Conservation (phyloP, 2,113 vertebrate species). For the Oceanodroma tethys region DNA sequence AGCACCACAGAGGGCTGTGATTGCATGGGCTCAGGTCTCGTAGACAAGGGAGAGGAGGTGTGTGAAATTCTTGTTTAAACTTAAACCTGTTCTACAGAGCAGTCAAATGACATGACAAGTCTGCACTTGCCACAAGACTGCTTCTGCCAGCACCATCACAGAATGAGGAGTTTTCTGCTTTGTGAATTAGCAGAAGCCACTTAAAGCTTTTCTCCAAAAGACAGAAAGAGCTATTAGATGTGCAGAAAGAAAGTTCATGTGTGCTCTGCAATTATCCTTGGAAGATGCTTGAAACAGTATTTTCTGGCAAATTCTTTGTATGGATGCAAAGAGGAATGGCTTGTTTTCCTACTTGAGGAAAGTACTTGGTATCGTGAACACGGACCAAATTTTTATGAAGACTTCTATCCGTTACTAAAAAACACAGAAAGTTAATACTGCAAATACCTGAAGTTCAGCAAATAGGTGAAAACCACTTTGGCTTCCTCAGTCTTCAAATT, state of each 20-base stretch:
- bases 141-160: background rate
- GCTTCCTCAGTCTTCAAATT: too few relatives aligned
- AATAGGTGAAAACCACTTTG: background rate
- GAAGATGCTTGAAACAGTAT: background rate
- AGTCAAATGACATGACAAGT: background rate
- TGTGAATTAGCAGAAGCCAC: background rate
- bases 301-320: background rate
- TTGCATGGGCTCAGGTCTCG: background rate
- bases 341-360: background rate
- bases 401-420: background rate
- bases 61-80: constrained; percentile 1
- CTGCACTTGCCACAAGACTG: background rate
- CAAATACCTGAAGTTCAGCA: background rate
- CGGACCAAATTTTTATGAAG: background rate
- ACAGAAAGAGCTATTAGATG: background rate
- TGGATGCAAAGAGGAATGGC: background rate
- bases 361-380: background rate
- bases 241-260: background rate
- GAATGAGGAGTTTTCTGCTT: background rate
- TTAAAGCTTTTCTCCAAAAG: background rate
- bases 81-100: constrained; percentile 6
- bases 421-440: background rate
- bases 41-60: background rate
- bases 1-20: background rate
- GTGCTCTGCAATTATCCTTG: background rate